These are phyloP conservation scores for Rotaria macrura DNA, from an alignment of 2,888 invertebrate genomes.

Conservation along the genomic window DNA sequence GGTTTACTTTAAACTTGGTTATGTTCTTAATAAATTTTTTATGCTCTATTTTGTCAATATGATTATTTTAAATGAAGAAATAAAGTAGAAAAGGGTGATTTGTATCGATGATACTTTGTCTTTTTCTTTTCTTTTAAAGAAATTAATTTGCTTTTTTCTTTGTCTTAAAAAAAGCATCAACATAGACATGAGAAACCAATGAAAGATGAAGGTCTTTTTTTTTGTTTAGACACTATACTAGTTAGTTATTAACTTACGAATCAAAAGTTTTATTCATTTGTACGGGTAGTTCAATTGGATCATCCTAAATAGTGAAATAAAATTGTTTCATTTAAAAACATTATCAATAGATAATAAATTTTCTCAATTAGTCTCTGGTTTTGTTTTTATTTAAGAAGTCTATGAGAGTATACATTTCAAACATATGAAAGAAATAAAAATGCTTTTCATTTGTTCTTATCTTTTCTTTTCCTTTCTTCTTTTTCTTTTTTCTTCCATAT, in stretches of 20 bases:
- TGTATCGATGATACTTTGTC: too few relatives aligned
- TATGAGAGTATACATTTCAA: background rate
- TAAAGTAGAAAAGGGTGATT: too few relatives aligned
- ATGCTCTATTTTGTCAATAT: too few relatives aligned
- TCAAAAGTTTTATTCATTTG: conserved; percentile 15
- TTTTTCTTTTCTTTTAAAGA: too few relatives aligned
- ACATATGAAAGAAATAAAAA: background rate
- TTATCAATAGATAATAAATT: background rate
- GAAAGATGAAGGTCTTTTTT: background rate
- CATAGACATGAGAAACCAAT: too few relatives aligned
- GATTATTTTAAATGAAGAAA: too few relatives aligned
- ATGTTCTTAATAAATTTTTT: too few relatives aligned
- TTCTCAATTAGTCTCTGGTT: too few relatives aligned
- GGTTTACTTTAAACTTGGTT: too few relatives aligned
- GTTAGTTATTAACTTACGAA: background rate
- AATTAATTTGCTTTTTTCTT: too few relatives aligned
- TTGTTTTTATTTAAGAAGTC: background rate
- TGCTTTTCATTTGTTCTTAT: background rate
- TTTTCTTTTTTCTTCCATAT: background rate
- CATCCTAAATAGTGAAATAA: background rate
- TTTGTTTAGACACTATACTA: background rate
- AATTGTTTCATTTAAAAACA: background rate
- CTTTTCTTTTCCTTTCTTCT: background rate
- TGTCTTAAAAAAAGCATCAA: too few relatives aligned
- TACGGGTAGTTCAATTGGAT: background rate